Conservation (phyloP, 2,888 invertebrate genomes). For the Norana najaformis region DNA sequence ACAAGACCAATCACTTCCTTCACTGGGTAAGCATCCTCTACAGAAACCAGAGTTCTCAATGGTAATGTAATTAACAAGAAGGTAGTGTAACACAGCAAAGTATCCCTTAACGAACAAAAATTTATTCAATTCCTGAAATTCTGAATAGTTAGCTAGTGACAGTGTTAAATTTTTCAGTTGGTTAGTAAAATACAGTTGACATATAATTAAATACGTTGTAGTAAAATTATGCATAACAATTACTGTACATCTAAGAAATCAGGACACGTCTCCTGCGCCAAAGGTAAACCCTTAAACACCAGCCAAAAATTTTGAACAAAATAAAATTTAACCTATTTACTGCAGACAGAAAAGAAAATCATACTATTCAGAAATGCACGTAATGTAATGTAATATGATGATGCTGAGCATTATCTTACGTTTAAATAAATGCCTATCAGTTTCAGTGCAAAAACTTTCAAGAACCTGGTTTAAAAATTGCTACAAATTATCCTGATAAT, state of each 20-base stretch:
- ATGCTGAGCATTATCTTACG: not conserved
- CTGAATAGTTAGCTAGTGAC: not conserved
- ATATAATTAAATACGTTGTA: not conserved
- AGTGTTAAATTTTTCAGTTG: not conserved
- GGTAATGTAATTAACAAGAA: not conserved
- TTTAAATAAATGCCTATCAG: not conserved
- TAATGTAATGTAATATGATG: not conserved
- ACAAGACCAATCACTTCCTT: not conserved
- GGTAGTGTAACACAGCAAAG: not conserved
- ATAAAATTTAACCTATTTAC: too few species aligned
- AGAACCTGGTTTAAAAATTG: too few species aligned
- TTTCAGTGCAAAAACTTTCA: not conserved
- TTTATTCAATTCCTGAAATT: not conserved
- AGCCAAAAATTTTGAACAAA: not conserved
- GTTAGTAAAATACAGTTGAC: conserved; percentile 1
- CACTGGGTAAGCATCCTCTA: not conserved
- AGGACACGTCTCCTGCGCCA: not conserved
- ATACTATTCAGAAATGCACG: not conserved
- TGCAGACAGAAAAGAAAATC: not conserved
- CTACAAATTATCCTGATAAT: too few species aligned
- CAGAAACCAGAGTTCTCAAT: not conserved
- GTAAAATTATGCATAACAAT: not conserved
- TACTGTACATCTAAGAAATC: not conserved
- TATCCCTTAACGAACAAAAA: not conserved
- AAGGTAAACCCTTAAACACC: not conserved